Conservation (phyloP, 2,888 invertebrate species). For the Cephus runcator region DNA sequence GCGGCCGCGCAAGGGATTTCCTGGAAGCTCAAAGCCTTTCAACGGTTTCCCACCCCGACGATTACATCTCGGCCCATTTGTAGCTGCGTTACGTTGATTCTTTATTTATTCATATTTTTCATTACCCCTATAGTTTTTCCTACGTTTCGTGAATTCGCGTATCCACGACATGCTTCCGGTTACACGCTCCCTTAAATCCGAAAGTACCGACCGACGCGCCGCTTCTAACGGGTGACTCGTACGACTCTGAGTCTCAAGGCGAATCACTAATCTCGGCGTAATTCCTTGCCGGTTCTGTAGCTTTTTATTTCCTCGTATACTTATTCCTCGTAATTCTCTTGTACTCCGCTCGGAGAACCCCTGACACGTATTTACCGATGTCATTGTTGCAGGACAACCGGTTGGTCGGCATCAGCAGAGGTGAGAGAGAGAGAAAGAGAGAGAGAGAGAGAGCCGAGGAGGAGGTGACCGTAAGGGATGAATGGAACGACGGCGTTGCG, state of each 20-base stretch:
- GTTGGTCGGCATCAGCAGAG: slow-evolving; percentile 36
- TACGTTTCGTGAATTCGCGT: background rate
- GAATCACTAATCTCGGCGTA: background rate
- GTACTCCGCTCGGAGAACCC: background rate
- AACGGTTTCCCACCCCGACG: background rate
- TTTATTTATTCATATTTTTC: background rate
- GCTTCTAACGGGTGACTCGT: background rate
- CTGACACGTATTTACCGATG: background rate
- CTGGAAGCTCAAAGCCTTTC: background rate
- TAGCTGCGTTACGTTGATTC: background rate
- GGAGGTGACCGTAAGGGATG: slow-evolving; percentile 51
- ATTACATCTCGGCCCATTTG: background rate
- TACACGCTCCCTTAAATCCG: background rate
- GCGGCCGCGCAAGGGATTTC: background rate
- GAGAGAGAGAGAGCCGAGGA: slow-evolving; percentile 34
- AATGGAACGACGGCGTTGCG: slow-evolving; percentile 64
- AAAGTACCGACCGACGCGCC: background rate
- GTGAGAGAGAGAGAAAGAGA: slow-evolving; percentile 36
- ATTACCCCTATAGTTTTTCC: background rate
- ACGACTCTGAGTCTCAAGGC: background rate
- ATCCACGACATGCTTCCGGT: background rate
- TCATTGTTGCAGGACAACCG: slow-evolving; percentile 33
- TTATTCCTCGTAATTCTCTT: background rate
- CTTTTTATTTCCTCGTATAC: background rate
- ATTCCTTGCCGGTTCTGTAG: background rate